Base-by-base conservation (phyloP, 2,888 invertebrate species). In the Cordilura impudica region DNA sequence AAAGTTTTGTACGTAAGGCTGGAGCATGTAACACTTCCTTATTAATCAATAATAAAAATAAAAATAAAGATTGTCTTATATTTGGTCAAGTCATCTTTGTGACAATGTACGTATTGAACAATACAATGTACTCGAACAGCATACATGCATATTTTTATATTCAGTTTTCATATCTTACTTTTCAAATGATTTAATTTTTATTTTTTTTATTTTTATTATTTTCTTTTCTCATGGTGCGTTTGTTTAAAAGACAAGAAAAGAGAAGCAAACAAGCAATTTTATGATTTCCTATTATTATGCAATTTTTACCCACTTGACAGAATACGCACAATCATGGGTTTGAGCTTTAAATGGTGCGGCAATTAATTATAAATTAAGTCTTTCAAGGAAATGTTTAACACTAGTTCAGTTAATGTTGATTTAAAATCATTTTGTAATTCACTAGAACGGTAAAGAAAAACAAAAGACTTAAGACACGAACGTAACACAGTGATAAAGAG, bases 211-310 rank as follows among this genome's bases (percentile, higher is more conserved):
- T 43, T 19, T 39, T 53, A 16, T 5, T 14, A 29, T n/a, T n/a
- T 47, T 31, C 29, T 31, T 29, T 63, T 63, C 61, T 29, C 61
- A 51, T 19, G 16, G 63, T 63, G 63, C 63, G 63, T 63, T 63
- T 51, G n/a, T n/a, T n/a, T n/a, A n/a, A n/a, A n/a, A n/a, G n/a
- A n/a, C n/a, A n/a, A n/a, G n/a, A n/a, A 47, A 31, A 31, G 29
- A 18, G 35, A 26, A 4, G 6, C 26, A 26, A 39, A 39, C 10
- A 2, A 35, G 6, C 12, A 63, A 35, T 63, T 63, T 63, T 63
- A 51, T 67, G 74, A 58, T 79, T 79, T 79, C 79, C 75, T 79
- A 67, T 67, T 79, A 71, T 79, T 79, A 79, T 79, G 71, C 66
- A 75, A 79, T 75, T 71, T 71, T 67, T 51, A 66, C 47, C 45